These are phyloP conservation scores for Raphicerus campestris DNA, from an alignment of 2,113 vertebrate species.

Conservation along the genomic window DNA sequence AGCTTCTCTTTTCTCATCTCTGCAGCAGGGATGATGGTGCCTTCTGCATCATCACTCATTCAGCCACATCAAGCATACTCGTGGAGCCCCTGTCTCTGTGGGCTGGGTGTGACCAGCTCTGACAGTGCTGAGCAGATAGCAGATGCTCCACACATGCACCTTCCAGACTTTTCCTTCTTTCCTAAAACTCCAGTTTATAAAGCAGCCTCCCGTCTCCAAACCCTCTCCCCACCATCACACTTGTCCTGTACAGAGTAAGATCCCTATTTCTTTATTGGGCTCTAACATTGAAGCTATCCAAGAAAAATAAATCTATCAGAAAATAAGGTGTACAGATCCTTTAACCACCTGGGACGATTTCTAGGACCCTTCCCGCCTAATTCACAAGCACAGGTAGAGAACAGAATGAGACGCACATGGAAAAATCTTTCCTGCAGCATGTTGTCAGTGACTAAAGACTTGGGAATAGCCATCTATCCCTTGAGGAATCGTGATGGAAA, in stretches of 20 bases:
- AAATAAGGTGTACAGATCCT: neutral
- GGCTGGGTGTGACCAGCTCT: accelerated
- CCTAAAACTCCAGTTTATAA: neutral
- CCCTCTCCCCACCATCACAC: neutral
- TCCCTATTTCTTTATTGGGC: accelerated
- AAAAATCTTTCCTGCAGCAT: neutral
- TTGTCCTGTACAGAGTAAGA: neutral
- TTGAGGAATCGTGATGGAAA: neutral
- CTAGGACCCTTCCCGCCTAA: neutral
- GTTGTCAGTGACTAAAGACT: too few relatives aligned
- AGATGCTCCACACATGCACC: accelerated
- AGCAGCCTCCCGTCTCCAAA: neutral
- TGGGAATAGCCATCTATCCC: accelerated
- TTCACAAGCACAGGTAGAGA: neutral
- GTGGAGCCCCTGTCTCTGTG: neutral
- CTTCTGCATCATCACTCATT: accelerated
- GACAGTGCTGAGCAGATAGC: accelerated
- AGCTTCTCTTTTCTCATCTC: neutral
- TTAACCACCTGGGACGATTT: neutral
- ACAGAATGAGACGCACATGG: neutral
- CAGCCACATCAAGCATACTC: neutral
- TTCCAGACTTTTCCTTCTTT: neutral
- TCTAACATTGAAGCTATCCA: neutral
- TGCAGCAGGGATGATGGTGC: too few relatives aligned
- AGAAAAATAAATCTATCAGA: neutral